Evolutionary conservation across 2,113 vertebrate species (phyloP).

Genomic region (Nycticryphes semicollaris): DNA sequence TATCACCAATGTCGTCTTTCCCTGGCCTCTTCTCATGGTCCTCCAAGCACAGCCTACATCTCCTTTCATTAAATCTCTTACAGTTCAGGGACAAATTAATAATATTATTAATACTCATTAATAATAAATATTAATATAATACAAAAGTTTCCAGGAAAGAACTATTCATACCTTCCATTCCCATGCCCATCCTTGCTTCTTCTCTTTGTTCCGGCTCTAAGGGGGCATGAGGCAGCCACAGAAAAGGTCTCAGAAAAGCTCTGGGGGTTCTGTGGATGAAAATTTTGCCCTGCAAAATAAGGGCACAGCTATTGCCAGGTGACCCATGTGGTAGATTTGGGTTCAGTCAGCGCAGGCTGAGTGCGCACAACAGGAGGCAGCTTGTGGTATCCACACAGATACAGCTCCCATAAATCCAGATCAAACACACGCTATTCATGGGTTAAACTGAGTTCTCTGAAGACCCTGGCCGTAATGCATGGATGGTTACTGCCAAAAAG

Average conservation of each 20-base stretch:
- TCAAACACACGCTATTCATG: rapidly evolving
- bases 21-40: neutral
- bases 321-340: rapidly evolving
- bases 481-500: neutral
- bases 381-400: neutral
- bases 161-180: neutral
- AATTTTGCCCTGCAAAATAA: neutral
- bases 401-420: neutral
- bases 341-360: neutral
- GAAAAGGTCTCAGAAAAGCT: neutral
- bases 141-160: neutral
- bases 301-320: neutral
- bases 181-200: neutral
- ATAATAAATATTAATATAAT: neutral
- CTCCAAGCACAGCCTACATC: neutral
- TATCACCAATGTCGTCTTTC: neutral
- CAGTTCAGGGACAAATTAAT: neutral
- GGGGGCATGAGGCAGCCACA: neutral
- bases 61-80: neutral
- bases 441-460: neutral
- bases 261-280: neutral
- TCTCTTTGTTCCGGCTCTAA: neutral
- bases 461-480: no score
- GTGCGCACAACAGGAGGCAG: neutral
- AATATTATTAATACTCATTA: neutral